phyloP scores from a whole-genome alignment of 2,797 vertebrate genomes.

The Glyptemys insculpta region DNA sequence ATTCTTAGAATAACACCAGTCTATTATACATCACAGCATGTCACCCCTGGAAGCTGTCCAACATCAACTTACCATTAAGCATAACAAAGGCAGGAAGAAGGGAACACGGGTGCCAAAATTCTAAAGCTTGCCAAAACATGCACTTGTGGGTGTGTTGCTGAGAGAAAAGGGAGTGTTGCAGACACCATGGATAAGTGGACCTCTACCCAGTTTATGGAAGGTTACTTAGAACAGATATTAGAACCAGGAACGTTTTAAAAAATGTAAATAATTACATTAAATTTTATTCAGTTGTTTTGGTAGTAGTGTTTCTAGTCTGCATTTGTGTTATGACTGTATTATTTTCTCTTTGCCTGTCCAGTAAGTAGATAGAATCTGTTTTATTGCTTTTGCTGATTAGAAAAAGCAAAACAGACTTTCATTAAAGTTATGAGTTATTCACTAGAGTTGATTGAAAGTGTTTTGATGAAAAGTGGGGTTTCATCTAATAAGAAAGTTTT shows the following conservation, averaged over 20 bases:
- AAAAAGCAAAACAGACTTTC: conserved; percentile 7
- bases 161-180: not conserved
- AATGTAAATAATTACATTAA: not conserved
- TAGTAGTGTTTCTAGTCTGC: not conserved
- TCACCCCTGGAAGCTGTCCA: not conserved
- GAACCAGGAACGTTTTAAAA: not conserved
- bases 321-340: not conserved
- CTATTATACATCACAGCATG: not conserved
- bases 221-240: not conserved
- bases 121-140: fast-evolving
- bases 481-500: not conserved
- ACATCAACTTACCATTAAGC: conserved; percentile 14
- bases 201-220: not conserved
- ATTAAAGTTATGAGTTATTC: conserved; percentile 24
- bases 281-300: not conserved
- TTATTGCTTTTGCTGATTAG: conserved; percentile 38
- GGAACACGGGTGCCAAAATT: not conserved
- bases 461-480: conserved; percentile 44
- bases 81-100: conserved; percentile 57
- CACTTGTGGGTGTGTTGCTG: not conserved
- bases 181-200: not conserved
- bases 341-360: not conserved
- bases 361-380: not conserved
- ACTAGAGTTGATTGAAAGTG: conserved; percentile 4
- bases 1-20: not conserved